Evolutionary conservation across 1,140 invertebrate genomes (phyloP), one percentile per base, ranked within the genome.

Genomic region (Calycopis cecrops): DNA sequence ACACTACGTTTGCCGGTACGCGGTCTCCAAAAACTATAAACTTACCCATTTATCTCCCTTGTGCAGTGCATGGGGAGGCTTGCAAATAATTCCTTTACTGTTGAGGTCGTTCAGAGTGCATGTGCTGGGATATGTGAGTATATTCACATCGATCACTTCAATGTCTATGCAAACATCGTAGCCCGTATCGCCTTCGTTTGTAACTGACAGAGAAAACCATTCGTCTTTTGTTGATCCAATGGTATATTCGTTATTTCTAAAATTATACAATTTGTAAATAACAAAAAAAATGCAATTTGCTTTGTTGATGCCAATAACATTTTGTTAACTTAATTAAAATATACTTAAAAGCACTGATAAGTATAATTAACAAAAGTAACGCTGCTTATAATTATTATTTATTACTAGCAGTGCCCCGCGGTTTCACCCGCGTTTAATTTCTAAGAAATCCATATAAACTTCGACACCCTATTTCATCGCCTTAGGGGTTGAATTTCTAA

Each of bases 111-210:
- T 48, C 4, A 49, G 44, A 3, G 28, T 34, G 48, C 67, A 70
- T 2, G 21, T 34, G 1, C 10, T n/a, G 0, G 63, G 42, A 4
- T 35, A 28, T 7, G 21, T 51, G 1, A 35, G 42, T 6, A 65
- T 35, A 1, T 21, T 47, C 1, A 48, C 57, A 1, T 53, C 48
- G 0, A 21, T 1, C 10, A 67, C 55, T 0, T 42, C 12, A 2
- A 73, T 18, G 2, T 17, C 12, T 18, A 60, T 17, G 34, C 73
- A 76, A 0, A 68, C 38, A 9, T 42, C 47, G 51, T 76, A 76
- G 8, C 66, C 68, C 1, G 57, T 55, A 12, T 71, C 68, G 1
- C 70, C 70, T 2, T 49, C 14, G 21, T 73, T 76, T 17, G 12
- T 28, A 0, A 65, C 14, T 6, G 9, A 33, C 9, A 68, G 12